phyloP scores from a whole-genome alignment of 2,888 invertebrate genomes.

The Resseliella maxima region DNA sequence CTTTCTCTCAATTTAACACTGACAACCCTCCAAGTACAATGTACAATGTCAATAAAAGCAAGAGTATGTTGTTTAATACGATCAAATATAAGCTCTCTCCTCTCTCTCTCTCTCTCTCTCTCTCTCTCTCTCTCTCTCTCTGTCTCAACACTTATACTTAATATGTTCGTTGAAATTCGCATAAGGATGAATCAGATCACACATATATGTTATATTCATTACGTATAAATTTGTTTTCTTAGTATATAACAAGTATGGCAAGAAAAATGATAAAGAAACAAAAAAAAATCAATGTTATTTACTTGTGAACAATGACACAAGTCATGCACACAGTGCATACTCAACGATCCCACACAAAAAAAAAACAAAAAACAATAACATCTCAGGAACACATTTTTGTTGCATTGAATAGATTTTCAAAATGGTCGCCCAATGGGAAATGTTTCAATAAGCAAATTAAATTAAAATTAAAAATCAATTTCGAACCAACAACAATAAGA shows the following conservation, averaged over 20 bases:
- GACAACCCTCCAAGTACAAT: not conserved
- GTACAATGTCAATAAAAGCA: constrained; percentile 46
- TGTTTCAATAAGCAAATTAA: no score
- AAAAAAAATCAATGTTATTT: constrained; percentile 41
- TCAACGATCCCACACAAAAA: not conserved
- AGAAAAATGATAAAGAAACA: not conserved
- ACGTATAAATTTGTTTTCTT: not conserved
- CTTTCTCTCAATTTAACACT: no score
- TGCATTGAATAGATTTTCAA: no score
- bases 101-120: no score
- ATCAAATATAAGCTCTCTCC: not conserved
- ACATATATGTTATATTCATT: not conserved
- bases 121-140: no score
- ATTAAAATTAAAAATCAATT: no score
- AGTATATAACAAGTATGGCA: not conserved
- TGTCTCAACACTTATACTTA: not conserved
- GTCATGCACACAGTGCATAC: not conserved
- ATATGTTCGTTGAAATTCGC: not conserved
- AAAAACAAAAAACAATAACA: not conserved
- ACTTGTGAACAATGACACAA: constrained; percentile 31
- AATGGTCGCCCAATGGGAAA: no score
- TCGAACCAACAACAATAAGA: no score
- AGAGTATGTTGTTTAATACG: constrained; percentile 8
- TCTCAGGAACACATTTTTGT: not conserved
- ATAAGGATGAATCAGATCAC: constrained; percentile 27